Percentiles rank a stretch among this genome's conserved stretches.
phyloP scores from a whole-genome alignment of 2,888 invertebrate genomes.

The Pomacea canaliculata region DNA sequence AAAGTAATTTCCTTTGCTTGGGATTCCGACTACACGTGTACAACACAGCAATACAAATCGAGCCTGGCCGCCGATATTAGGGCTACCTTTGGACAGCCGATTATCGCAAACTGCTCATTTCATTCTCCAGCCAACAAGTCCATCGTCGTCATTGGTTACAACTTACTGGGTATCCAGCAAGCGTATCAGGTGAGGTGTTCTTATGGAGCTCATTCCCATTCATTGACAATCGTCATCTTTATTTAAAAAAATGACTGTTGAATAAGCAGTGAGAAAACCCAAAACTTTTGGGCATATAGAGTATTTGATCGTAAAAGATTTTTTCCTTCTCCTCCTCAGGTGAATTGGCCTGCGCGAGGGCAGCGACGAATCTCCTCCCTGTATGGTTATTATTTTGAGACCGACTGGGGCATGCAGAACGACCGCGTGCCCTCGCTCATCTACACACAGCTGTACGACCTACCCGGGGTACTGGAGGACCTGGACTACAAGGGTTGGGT shows the following conservation, averaged over 20 bases:
- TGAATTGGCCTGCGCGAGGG: slow-evolving; percentile 49
- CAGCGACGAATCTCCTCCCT: slow-evolving; percentile 33
- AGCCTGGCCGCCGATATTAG: slow-evolving; percentile 44
- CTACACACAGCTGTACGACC: slow-evolving; percentile 56
- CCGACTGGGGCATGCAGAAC: slow-evolving; percentile 53
- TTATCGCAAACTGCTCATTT: slow-evolving; percentile 55
- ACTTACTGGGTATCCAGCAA: slow-evolving; percentile 47
- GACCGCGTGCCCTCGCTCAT: slow-evolving; percentile 46
- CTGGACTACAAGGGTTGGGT: slow-evolving; percentile 49
- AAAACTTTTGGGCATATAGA: no score
- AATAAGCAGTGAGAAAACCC: not conserved
- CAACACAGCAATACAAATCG: slow-evolving; percentile 31
- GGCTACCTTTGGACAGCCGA: slow-evolving; percentile 42
- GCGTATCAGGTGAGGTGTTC: slow-evolving; percentile 44
- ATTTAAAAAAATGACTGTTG: slow-evolving; percentile 3
- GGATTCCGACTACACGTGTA: slow-evolving; percentile 58
- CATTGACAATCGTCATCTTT: not conserved
- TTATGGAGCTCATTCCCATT: not conserved
- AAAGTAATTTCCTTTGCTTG: slow-evolving; percentile 55
- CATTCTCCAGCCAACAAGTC: slow-evolving; percentile 53
- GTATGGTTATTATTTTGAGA: slow-evolving; percentile 58
- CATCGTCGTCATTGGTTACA: slow-evolving; percentile 57
- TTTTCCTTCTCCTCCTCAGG: slow-evolving; percentile 29
- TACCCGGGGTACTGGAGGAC: slow-evolving; percentile 39
- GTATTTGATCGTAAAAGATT: no score